Conservation (phyloP, 2,113 vertebrate species). For the Pandion haliaetus region DNA sequence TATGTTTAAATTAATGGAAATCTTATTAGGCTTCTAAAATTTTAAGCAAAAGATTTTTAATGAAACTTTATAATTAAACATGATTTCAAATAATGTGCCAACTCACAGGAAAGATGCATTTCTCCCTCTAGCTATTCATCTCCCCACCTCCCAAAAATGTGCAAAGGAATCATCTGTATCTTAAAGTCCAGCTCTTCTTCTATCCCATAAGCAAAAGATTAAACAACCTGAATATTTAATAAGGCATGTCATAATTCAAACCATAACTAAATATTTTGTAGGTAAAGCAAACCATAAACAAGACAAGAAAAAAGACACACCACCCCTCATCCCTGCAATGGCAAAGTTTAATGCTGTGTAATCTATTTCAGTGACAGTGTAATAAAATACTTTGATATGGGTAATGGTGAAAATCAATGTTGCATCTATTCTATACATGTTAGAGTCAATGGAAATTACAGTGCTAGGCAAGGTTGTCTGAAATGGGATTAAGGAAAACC, state of each 20-base stretch:
- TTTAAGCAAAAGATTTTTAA: conserved; percentile 79
- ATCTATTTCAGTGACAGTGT: background rate
- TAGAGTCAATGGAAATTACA: conserved; percentile 20
- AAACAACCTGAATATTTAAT: conserved; percentile 14
- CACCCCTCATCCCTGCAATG: background rate
- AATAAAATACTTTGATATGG: conserved; percentile 42
- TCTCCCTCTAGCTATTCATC: background rate
- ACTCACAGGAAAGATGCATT: conserved; percentile 37
- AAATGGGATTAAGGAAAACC: conserved; percentile 67
- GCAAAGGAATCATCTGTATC: conserved; percentile 5
- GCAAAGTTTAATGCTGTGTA: background rate
- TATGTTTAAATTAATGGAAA: conserved; percentile 92
- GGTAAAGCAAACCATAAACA: conserved; percentile 8
- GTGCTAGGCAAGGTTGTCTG: conserved; percentile 9
- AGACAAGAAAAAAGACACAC: background rate
- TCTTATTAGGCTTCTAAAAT: conserved; percentile 82
- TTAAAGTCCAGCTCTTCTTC: conserved; percentile 34
- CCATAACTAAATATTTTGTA: conserved; percentile 47
- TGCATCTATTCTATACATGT: conserved; percentile 8
- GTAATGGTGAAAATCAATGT: conserved; percentile 44
- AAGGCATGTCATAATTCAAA: conserved; percentile 4
- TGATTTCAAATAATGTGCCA: conserved; percentile 71
- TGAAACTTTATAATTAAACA: conserved; percentile 82
- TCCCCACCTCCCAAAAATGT: conserved; percentile 16
- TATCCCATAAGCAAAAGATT: conserved; percentile 35